Percentiles rank a stretch among this genome's conserved stretches.
These are phyloP conservation scores for Ophthalmolycus amberensis DNA, from an alignment of 2,113 vertebrate genomes.

Conservation along the genomic window DNA sequence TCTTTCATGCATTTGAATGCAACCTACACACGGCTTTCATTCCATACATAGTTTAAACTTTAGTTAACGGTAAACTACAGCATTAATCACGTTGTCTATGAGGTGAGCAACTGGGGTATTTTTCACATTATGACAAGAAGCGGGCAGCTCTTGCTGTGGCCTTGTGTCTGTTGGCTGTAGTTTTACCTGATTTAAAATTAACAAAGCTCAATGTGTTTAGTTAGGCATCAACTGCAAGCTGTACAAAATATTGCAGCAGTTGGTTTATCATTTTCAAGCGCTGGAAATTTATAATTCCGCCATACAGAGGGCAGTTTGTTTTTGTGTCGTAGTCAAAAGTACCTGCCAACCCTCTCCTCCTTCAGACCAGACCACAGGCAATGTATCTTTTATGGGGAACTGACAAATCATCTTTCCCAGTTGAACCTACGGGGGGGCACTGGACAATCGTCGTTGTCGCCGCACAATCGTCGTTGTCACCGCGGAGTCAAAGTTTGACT, in stretches of 20 bases:
- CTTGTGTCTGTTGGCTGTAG: constrained; percentile 4
- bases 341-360: too few relatives aligned
- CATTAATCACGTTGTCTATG: neutral
- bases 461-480: neutral
- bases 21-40: neutral
- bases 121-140: neutral
- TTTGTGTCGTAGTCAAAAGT: neutral
- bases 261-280: neutral
- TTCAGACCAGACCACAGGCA: too few relatives aligned
- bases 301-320: neutral
- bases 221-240: neutral
- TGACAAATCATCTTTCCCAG: neutral
- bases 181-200: constrained; percentile 1
- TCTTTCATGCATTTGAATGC: constrained; percentile 24
- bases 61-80: neutral
- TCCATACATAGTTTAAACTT: neutral
- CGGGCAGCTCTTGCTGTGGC: constrained; percentile 1
- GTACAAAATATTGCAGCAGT: neutral
- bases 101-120: neutral
- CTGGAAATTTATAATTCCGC: neutral
- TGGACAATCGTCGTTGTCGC: neutral
- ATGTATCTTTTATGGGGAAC: neutral
- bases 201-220: neutral
- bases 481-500: neutral
- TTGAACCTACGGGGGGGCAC: neutral